phyloP scores from a whole-genome alignment of 2,797 vertebrate genomes.

The Dipus sagitta region DNA sequence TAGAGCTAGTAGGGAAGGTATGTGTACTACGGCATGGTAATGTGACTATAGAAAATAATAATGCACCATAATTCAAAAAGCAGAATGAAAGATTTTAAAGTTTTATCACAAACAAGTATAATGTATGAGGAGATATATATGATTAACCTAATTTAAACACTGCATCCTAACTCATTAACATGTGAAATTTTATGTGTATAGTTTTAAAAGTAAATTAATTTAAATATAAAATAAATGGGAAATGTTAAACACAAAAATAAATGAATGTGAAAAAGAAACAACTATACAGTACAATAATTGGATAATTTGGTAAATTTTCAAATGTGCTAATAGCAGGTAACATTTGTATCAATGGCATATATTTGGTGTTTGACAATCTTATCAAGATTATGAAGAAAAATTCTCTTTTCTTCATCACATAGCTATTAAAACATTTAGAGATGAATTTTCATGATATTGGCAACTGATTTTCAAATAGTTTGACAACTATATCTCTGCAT shows the following conservation, averaged over 20 bases:
- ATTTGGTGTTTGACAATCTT: neutral
- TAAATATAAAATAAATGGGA: neutral
- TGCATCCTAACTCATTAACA: neutral
- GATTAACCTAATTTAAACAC: neutral
- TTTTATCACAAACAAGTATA: neutral
- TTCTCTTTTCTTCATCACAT: neutral
- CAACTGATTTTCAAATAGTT: constrained; percentile 21
- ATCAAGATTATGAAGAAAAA: constrained; percentile 1
- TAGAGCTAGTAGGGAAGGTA: neutral
- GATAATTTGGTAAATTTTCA: constrained; percentile 40
- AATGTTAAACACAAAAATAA: neutral
- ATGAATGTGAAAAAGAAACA: neutral
- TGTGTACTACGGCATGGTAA: neutral
- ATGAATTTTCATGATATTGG: neutral
- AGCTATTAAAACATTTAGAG: neutral
- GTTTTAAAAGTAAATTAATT: neutral
- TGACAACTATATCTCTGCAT: neutral
- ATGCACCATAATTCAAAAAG: neutral
- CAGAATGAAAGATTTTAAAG: no score
- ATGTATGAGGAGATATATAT: neutral
- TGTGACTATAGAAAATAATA: neutral
- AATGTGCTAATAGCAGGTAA: neutral
- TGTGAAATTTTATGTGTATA: neutral
- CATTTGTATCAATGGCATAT: neutral
- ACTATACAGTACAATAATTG: neutral